Conservation (phyloP, 1,140 invertebrate species). For the Orius insidiosus region DNA sequence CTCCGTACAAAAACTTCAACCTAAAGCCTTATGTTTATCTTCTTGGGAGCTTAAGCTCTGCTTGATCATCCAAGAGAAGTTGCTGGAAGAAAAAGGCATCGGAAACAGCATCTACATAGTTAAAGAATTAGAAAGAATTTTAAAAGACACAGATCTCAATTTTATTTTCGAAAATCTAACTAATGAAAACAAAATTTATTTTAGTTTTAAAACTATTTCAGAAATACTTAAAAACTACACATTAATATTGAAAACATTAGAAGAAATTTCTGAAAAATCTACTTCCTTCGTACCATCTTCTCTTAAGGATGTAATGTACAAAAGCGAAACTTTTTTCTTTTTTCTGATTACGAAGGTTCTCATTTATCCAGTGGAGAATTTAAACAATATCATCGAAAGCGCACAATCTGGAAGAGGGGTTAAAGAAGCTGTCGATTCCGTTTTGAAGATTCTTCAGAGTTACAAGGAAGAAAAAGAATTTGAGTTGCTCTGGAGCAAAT, state of each 20-base stretch:
- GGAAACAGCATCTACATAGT: too few relatives aligned
- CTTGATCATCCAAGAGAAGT: too few relatives aligned
- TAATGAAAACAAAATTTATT: neutral
- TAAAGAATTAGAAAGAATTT: too few relatives aligned
- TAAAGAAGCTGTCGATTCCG: conserved; percentile 1
- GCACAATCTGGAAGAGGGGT: neutral
- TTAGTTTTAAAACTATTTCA: neutral
- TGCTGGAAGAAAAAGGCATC: too few relatives aligned
- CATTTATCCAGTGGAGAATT: conserved; percentile 1
- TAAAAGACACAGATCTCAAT: too few relatives aligned
- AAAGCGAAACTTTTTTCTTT: neutral
- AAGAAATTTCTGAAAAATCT: neutral
- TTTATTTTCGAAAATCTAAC: neutral
- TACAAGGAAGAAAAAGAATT: neutral
- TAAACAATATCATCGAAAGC: neutral
- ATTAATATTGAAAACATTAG: neutral
- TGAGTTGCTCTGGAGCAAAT: neutral
- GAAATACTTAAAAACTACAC: neutral
- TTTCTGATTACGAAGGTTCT: neutral
- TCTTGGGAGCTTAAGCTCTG: too few relatives aligned
- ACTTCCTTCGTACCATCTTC: neutral
- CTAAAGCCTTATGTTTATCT: too few relatives aligned
- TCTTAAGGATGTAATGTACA: neutral
- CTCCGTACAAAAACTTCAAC: too few relatives aligned
- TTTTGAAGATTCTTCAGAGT: neutral